Conservation (phyloP, 2,113 vertebrate species). For the Erythrocercus mccallii region DNA sequence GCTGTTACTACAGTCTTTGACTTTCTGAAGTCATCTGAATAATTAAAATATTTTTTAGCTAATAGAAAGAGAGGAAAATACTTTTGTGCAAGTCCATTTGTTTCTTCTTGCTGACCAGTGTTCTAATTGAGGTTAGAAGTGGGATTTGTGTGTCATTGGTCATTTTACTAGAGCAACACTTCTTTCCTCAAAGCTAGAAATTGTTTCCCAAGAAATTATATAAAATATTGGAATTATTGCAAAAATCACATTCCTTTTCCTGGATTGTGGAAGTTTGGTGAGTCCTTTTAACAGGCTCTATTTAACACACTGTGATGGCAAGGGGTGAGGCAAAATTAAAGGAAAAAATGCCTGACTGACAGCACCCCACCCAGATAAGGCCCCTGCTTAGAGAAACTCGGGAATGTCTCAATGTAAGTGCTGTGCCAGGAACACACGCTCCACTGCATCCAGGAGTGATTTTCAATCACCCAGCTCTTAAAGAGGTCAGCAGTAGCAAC, state of each 20-base stretch:
- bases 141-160: neutral
- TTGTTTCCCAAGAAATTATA: neutral
- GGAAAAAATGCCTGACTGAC: conserved; percentile 48
- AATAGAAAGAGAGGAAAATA: neutral
- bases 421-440: conserved; percentile 44
- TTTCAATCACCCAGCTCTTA: conserved; percentile 28
- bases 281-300: neutral
- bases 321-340: conserved; percentile 29
- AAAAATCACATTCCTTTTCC: neutral
- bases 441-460: neutral
- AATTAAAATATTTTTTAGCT: neutral
- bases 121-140: neutral
- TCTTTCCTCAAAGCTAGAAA: neutral
- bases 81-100: neutral
- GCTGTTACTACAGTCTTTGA: neutral
- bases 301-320: neutral
- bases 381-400: neutral
- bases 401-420: neutral
- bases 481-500: conserved; percentile 9
- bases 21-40: neutral
- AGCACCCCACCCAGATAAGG: conserved; percentile 56
- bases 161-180: neutral
- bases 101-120: neutral
- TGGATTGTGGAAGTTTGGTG: neutral
- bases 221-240: neutral